Evolutionary conservation across 2,113 vertebrate genomes (phyloP).

Genomic region (Sardina pilchardus): DNA sequence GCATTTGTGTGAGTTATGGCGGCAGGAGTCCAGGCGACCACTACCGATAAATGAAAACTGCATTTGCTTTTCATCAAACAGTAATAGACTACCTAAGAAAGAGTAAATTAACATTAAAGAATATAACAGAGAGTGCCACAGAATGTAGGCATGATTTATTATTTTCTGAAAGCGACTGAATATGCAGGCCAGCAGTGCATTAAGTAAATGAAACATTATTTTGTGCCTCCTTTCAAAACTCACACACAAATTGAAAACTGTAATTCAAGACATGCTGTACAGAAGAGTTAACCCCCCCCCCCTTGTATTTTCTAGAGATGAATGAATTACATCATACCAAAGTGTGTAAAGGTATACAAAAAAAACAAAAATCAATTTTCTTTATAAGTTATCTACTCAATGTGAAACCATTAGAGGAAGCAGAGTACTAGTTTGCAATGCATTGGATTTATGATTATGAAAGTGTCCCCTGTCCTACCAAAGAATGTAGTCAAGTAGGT

Average conservation of each 20-base stretch:
- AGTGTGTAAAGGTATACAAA: neutral
- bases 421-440: neutral
- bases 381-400: neutral
- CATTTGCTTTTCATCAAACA: neutral
- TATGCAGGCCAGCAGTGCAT: slow-evolving; percentile 52
- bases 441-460: neutral
- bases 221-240: slow-evolving; percentile 47
- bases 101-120: neutral
- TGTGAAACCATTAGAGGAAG: neutral
- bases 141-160: slow-evolving; percentile 14
- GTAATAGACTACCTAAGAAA: neutral
- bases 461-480: slow-evolving; percentile 42
- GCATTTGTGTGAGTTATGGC: neutral
- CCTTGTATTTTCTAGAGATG: slow-evolving; percentile 26
- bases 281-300: neutral
- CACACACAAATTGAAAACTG: neutral
- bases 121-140: neutral
- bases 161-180: slow-evolving; percentile 20
- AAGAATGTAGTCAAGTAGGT: slow-evolving; percentile 45
- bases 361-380: neutral
- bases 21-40: neutral
- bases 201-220: slow-evolving; percentile 35
- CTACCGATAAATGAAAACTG: neutral
- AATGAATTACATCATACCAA: neutral
- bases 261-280: too few species aligned